Base-by-base conservation (phyloP, 2,888 invertebrate genomes). In the Morpho helenor region DNA sequence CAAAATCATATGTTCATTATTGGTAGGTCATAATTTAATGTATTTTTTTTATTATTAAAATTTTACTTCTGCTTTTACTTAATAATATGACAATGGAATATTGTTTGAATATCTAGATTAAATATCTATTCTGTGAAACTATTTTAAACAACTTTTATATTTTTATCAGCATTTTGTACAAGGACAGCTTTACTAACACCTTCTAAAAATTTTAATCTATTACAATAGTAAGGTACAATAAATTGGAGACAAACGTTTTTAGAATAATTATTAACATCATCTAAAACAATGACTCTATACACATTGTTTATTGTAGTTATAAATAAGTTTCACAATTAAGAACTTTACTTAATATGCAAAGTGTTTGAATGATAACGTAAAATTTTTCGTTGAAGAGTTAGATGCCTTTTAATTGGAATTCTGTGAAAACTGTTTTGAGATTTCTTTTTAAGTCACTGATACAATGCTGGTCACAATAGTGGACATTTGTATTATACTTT, bases 141-240 rank as follows among this genome's bases (percentile, higher is more conserved):
- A 87, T 80, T 85, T 89, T 90, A 90, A 89, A 90, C 90, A 90
- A 90, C 90, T 90, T 90, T 90, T 90, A 90, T 90, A 89, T 89
- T 88, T 49, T 79, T 74, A 78, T 77, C 75, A 84, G 83, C 77
- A 81, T 78, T 84, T 86, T 84, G 84, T 86, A 86, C 84, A 86
- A 84, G 75, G 74, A 79, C 77, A 77, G 78, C 76, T 77, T 74
- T 68, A 71, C 75, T 82, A 80, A 75, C 75, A 75, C 73, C 69
- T 72, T 72, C 76, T 76, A 72, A 72, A 76, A 73, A 74, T 71
- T 67, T 68, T 75, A 66, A 63, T 72, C 73, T 71, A 69, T 69
- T 72, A 72, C 63, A 67, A 71, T 76, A 76, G 73, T 74, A 78
- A 72, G 76, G 75, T 76, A 82, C 76, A 75, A 75, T 73, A 76